A percentile compares a stretch with the other conserved stretches of the same genome.
Conservation (phyloP, 1,140 invertebrate genomes). For the Ostrea edulis region DNA sequence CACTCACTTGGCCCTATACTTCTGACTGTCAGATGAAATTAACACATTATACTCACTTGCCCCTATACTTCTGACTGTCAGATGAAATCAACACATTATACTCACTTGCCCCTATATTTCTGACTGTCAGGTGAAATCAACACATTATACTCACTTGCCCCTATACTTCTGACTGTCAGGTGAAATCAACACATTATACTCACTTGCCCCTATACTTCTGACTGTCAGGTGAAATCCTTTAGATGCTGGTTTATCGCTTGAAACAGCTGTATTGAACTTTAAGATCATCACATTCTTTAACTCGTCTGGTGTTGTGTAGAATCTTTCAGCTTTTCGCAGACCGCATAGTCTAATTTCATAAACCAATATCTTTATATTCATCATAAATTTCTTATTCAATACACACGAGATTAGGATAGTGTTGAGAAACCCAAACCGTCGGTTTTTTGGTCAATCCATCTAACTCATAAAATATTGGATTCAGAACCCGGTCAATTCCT, state of each 20-base stretch:
- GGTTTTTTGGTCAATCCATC: too few species aligned
- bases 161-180: too few species aligned
- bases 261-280: slow-evolving; percentile 46
- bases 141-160: not conserved
- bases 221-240: slow-evolving; percentile 16
- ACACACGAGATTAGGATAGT: too few species aligned
- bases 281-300: slow-evolving; percentile 36
- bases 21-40: too few species aligned
- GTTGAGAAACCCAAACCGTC: too few species aligned
- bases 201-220: not conserved
- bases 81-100: too few species aligned
- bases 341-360: slow-evolving; percentile 43
- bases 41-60: too few species aligned
- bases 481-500: too few species aligned
- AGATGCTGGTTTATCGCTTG: not conserved
- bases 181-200: not conserved
- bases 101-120: too few species aligned
- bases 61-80: too few species aligned
- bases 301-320: slow-evolving; percentile 26
- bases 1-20: too few species aligned
- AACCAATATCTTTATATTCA: not conserved
- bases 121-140: not conserved
- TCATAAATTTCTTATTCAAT: not conserved
- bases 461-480: too few species aligned
- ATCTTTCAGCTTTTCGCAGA: not conserved